Base-by-base conservation (phyloP, 1,140 invertebrate species). In the Ephestia elutella region DNA sequence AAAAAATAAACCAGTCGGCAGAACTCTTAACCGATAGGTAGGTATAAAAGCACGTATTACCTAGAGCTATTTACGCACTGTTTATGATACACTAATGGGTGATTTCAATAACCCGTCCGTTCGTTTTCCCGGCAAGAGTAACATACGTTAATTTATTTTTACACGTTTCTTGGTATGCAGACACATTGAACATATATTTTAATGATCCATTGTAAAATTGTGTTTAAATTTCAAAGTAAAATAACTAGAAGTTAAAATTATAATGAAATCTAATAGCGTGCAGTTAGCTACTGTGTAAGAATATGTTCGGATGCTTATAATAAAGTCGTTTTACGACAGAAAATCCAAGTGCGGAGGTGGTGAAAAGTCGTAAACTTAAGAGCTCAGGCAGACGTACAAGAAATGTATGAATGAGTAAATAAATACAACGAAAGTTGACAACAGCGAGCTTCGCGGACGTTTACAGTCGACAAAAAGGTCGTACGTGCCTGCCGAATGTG, bases 1-100 rank as follows among this genome's bases (percentile, higher is more conserved):
- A 75, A 86, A 80, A 86, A 87, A 84, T 74, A 80, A 83, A 76
- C 68, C 64, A 62, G 69, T 74, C 73, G 69, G 66, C 73, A 48
- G 64, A 63, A 66, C 64, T 75, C 71, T 74, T 68, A 73, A 71
- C 75, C 77, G 73, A 82, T 76, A 73, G 69, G 70, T 76, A 69
- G 69, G 68, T 75, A 70, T 80, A 71, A 76, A 67, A 65, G 64
- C 63, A 65, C 62, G 9, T 18, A 20, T 18, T 19, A 53, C 19
- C 19, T 53, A 11, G 5, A 53, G 20, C 50, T 53, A 25, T 53
- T 53, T 53, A 53, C 20, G 20, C 13, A 50, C 3, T 50, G 20
- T 25, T 50, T 19, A 50, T 13, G 5, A 21, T 50, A 20, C 18
- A 20, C 18, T 50, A 50, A 25, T 50, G 20, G 20, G 8, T 50